phyloP scores from a whole-genome alignment of 2,113 vertebrate genomes.

The Phycodurus eques region DNA sequence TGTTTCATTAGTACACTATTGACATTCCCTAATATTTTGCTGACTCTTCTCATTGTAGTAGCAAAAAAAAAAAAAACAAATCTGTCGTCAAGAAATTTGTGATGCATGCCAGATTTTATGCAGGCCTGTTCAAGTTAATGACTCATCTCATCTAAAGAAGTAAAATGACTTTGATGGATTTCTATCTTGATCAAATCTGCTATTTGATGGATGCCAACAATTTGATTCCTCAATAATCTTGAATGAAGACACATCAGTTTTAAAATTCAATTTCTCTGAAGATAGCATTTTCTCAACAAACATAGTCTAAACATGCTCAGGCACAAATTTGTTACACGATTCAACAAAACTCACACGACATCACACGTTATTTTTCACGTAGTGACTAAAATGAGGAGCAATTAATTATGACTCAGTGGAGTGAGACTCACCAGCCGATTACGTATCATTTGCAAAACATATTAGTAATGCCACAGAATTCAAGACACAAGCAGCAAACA shows the following conservation, averaged over 20 bases:
- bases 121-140: constrained; percentile 34
- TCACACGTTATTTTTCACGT: neutral
- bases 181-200: constrained; percentile 33
- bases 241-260: constrained; percentile 34
- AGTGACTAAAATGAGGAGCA: too few relatives aligned
- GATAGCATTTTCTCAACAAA: constrained; percentile 11
- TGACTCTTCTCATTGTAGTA: neutral
- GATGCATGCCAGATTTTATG: constrained; percentile 23
- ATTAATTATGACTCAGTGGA: too few relatives aligned
- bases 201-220: constrained; percentile 45
- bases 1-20: neutral
- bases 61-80: neutral
- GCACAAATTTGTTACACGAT: neutral
- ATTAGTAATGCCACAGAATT: too few relatives aligned
- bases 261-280: constrained; percentile 14
- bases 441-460: too few relatives aligned
- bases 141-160: constrained; percentile 22
- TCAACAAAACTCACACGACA: neutral
- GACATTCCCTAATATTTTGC: neutral
- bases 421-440: too few relatives aligned
- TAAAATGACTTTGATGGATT: constrained; percentile 35
- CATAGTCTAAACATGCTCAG: too few relatives aligned
- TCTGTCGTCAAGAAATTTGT: neutral
- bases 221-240: constrained; percentile 35
- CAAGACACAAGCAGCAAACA: too few relatives aligned